Evolutionary conservation across 1,140 invertebrate genomes (phyloP), one percentile per base, ranked within the genome.

Genomic region (Sycophaga agraensis): DNA sequence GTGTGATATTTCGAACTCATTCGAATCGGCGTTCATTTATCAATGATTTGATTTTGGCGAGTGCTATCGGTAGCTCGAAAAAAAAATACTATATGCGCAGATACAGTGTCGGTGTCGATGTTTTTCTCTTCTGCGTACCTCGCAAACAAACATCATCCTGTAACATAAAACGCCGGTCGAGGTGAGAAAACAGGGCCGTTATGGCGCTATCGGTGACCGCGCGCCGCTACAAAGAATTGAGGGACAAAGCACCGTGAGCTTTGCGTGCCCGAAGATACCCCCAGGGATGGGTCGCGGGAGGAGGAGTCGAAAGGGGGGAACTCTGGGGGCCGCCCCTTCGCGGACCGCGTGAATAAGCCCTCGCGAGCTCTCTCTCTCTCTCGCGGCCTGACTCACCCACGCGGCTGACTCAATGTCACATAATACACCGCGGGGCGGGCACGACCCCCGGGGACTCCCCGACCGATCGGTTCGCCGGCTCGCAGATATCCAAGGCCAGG

Each of bases 401-500:
- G 11, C 16, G 40, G 21, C 21, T 50, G 48, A 50, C 48, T 50
- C 48, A 50, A 73, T 73, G 66, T 65, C 64, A 58, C 65, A 66
- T 73, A 73, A 69, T 66, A 70, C 46, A 35, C 6, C 35, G 45
- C 12, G 28, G 35, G 8, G 5, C 19, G 31, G n/a, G n/a, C n/a
- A n/a, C 12, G 17, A 37, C 48, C 11, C 48, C 19, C 4, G n/a
- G 16, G 7, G 11, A 19, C n/a, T n/a, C n/a, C n/a, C 16, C 37
- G 37, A 43, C 9, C 19, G 4, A 43, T 9, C 21, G 4, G n/a
- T n/a, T n/a, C 28, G 4, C 17, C 45, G 0, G 4, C 37, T 34
- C 16, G 28, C 37, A 77, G 76, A 59, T 77, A n/a, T 63, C 70
- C 11, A 46, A 46, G 2, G 61, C 59, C 50, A 75, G 77, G 39